Conservation (phyloP, 2,113 vertebrate species). For the Chlorodrepanis virens region DNA sequence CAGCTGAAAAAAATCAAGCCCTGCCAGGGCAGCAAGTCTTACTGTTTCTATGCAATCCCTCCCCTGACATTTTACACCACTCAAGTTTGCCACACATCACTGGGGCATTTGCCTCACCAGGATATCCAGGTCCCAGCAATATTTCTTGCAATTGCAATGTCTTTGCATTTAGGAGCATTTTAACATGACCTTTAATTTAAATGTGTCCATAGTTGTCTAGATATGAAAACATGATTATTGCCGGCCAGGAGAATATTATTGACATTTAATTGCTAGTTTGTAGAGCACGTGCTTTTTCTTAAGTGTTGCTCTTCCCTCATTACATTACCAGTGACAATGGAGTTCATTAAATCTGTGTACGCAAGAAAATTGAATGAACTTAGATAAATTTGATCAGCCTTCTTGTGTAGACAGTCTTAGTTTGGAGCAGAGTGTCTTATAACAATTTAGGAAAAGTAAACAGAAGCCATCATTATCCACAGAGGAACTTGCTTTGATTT, state of each 20-base stretch:
- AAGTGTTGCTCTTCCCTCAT: not conserved
- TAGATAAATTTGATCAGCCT: conserved; percentile 13
- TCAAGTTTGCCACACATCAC: not conserved
- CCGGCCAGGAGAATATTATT: not conserved
- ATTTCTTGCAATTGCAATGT: not conserved
- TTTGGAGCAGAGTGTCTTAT: not conserved
- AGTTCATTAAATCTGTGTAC: not conserved
- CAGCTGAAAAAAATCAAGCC: not conserved
- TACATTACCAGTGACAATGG: not conserved
- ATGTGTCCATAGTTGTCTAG: not conserved
- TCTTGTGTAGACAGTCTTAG: not conserved
- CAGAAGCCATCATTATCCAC: not conserved
- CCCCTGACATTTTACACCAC: not conserved
- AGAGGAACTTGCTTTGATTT: not conserved
- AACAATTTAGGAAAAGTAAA: conserved; percentile 30
- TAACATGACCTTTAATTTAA: not conserved
- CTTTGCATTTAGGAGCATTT: not conserved
- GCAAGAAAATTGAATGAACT: not conserved
- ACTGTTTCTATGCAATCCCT: not conserved
- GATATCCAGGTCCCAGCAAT: not conserved
- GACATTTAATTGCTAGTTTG: not conserved
- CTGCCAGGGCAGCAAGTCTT: not conserved
- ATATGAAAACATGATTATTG: not conserved
- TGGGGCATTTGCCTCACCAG: not conserved
- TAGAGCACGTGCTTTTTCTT: not conserved